Conservation (phyloP, 2,888 invertebrate genomes). For the Syrphus vitripennis region DNA sequence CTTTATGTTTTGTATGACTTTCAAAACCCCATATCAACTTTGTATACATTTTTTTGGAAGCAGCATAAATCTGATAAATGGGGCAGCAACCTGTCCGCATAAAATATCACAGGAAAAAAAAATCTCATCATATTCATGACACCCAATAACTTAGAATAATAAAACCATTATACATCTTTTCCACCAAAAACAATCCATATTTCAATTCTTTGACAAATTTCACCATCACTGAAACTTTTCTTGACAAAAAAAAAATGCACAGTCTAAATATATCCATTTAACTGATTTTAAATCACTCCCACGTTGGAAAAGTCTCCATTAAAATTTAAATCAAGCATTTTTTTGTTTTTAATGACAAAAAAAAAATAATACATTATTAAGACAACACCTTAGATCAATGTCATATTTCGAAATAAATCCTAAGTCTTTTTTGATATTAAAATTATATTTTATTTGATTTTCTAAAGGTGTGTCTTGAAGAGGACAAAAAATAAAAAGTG, state of each 20-base stretch:
- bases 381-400: not conserved
- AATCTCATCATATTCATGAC: not conserved
- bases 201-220: slow-evolving; percentile 7
- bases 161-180: not conserved
- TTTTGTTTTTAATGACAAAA: not conserved
- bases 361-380: not conserved
- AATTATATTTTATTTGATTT: not conserved
- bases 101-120: not conserved
- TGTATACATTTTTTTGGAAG: not conserved
- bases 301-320: slow-evolving; percentile 48
- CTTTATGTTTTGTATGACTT: no score
- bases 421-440: not conserved
- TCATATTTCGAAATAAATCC: not conserved
- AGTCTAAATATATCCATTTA: slow-evolving; percentile 77
- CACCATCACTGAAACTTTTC: slow-evolving; percentile 11
- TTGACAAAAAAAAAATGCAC: slow-evolving; percentile 72
- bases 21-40: no score
- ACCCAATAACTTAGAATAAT: not conserved
- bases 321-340: not conserved
- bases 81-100: not conserved
- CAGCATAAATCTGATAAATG: not conserved
- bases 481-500: not conserved
- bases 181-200: not conserved
- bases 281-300: slow-evolving; percentile 74
- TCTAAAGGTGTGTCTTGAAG: not conserved